Evolutionary conservation across 2,113 vertebrate species (phyloP).

Genomic region (Eurystomus gularis): DNA sequence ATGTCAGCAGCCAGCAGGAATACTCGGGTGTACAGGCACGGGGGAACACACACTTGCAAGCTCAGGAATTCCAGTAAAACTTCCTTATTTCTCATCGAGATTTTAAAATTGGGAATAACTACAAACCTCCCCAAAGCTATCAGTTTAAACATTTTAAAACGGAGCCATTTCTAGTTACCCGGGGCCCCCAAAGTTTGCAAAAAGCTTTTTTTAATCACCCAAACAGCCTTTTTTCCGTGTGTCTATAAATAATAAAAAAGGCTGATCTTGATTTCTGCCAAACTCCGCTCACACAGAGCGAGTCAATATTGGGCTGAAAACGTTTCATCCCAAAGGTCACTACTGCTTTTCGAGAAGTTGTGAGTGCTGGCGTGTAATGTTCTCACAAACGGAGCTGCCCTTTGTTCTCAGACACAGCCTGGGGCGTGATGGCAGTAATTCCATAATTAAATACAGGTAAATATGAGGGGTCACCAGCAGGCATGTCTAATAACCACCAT

Average conservation of each 20-base stretch:
- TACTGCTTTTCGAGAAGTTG: not conserved
- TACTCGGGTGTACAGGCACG: accelerated
- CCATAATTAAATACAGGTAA: conserved; percentile 17
- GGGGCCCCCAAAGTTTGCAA: accelerated
- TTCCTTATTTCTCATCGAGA: not conserved
- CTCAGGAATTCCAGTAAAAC: not conserved
- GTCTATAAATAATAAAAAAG: not conserved
- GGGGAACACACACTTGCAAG: not conserved
- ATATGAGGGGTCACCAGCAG: not conserved
- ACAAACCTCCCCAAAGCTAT: not conserved
- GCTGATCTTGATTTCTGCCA: not conserved
- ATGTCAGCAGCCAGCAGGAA: not conserved
- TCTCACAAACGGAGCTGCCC: not conserved
- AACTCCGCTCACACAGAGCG: not conserved
- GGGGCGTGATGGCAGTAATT: not conserved
- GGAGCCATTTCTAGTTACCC: not conserved
- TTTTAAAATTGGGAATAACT: not conserved
- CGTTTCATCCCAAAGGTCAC: not conserved
- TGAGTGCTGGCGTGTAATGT: not conserved
- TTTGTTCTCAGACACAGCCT: not conserved
- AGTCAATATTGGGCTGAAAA: not conserved
- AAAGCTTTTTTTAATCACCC: not conserved
- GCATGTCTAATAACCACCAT: not conserved
- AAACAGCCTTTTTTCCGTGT: not conserved
- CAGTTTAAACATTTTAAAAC: not conserved